Evolutionary conservation across 2,113 vertebrate species (phyloP), one percentile per base, ranked within the genome.

Genomic region (Scolopax mira): DNA sequence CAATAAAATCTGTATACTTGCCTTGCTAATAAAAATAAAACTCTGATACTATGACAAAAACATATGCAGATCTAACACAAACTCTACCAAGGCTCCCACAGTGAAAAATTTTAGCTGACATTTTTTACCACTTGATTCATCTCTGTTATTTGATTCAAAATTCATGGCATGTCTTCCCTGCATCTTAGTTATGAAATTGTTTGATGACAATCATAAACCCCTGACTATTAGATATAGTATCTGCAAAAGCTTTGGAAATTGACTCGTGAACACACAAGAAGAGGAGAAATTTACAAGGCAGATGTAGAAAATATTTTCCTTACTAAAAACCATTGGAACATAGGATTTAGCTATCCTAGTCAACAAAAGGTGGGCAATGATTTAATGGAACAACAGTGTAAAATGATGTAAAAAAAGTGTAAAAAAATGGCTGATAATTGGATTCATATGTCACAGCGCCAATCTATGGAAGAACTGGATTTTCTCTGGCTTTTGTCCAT

Each of bases 171-270:
- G 5, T 54, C 55, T 89, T 83, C 37, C 15, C 13, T 81, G 44
- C 31, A 73, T 94, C 74, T 96, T 88, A 78, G 77, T 87, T 96
- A 69, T 67, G 77, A 57, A 95, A 87, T 95, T 91, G 60, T 83
- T 95, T 90, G 41, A 95, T 95, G 80, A 78, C 54, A 95, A 75
- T 78, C 52, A 79, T 86, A 90, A 80, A 78, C 42, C 7, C 33
- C 74, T 92, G 93, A 93, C 85, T 95, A 70, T 13, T 93, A 46
- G 48, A 89, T 46, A 79, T 27, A 81, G 33, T 48, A 79, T 30
- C 90, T 79, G 41, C 49, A 95, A 37, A 95, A 94, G 7, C 35
- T 86, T 94, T 82, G 74, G 61, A 89, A 95, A 89, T 96, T 94
- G 92, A 60, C 69, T 55, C 27, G 95, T 92, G 69, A 85, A 60